Base-by-base conservation (phyloP, 2,113 vertebrate genomes). In the Silurus asotus region DNA sequence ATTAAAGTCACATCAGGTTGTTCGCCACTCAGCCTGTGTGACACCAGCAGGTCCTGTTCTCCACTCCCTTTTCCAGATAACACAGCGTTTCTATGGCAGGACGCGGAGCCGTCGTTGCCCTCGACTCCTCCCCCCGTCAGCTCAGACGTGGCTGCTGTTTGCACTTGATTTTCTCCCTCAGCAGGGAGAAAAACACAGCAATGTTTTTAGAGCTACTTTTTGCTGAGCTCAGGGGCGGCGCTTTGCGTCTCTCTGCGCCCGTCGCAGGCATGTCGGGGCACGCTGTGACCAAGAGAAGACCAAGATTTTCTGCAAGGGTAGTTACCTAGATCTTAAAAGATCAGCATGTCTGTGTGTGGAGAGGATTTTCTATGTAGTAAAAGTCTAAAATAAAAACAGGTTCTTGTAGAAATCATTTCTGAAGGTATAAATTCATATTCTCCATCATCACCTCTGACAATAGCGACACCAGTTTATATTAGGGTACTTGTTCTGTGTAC, bases 261-360 rank as follows among this genome's bases (percentile, higher is more conserved):
- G 64, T 81, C 23, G 20, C 48, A 20, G 87, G 49, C 87, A 14
- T 88, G 83, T 79, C 69, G 69, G 59, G 80, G 79, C 83, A 82
- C 23, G 87, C 64, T 49, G 65, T 25, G 64, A 78, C 28, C 80
- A 59, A 19, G 37, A 80, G 48, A 45, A 6, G 11, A 45, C 2
- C 1, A 53, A 65, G 2, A 53, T 67, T 58, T 69, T 56, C 45
- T 67, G 17, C n/a, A 23, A 69, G 19, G 5, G 25, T 45, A 64
- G 51, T 69, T 85, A 20, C 64, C n/a, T 48, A 45, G 19, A 25
- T 70, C 19, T 23, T 28, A 82, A 67, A 5, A 55, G 53, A 37
- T 56, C 5, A 82, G 15, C 69, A 48, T 20, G 45, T 64, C 3
- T 64, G n/a, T 77, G 72, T 17, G 48, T 56, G 8, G 7, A 58